Conservation (phyloP, 2,113 vertebrate species). For the Coracopsis vasa region DNA sequence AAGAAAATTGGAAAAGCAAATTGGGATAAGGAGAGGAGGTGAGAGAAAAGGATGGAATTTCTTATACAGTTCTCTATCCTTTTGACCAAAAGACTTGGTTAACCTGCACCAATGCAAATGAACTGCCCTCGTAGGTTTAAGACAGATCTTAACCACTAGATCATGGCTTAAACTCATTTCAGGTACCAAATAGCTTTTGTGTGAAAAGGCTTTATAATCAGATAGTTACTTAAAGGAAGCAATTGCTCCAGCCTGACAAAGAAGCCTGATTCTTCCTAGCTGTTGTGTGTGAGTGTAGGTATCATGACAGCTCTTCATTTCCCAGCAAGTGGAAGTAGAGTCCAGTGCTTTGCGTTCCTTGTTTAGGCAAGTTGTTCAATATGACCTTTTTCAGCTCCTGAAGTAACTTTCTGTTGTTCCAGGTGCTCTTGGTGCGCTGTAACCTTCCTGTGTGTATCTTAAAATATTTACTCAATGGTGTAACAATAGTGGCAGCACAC, state of each 20-base stretch:
- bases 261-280: neutral
- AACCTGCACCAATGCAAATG: neutral
- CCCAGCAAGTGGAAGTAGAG: neutral
- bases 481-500: constrained; percentile 37
- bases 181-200: neutral
- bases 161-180: neutral
- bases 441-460: neutral
- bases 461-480: neutral
- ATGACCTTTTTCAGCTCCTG: neutral
- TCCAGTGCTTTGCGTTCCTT: neutral
- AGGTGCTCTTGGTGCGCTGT: constrained; percentile 35
- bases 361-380: neutral
- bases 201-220: neutral
- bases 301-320: neutral
- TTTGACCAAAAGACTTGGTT: constrained; percentile 31
- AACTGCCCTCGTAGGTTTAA: neutral
- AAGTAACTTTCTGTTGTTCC: neutral
- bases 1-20: neutral
- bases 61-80: neutral
- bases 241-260: neutral
- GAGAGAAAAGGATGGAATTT: neutral
- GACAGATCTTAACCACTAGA: neutral
- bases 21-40: neutral
- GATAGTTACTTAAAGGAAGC: neutral
- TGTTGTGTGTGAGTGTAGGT: neutral